Evolutionary conservation across 1,140 invertebrate species (phyloP), one percentile per base, ranked within the genome.

Genomic region (Octopus sinensis): DNA sequence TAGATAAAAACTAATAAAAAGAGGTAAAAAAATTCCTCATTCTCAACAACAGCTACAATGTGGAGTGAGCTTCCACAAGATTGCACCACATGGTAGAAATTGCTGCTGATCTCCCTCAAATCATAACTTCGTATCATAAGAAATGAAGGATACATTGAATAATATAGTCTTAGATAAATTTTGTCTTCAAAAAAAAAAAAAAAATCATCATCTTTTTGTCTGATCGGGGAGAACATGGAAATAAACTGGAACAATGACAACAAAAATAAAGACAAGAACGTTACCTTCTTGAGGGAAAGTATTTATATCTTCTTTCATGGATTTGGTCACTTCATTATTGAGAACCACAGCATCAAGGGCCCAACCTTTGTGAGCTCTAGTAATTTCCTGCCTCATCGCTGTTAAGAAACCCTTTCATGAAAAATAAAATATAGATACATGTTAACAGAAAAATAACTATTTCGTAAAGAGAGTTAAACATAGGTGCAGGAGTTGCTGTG

Each of bases 361-460:
- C 90, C 90, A 91, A 51, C 90, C 90, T 82, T 91, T 91, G 84
- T 91, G 90, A 23, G 88, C 87, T 78, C 90, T 83, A 4, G 91
- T 91, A 56, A 91, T 90, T 83, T 91, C 91, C 84, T 91, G 91
- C 86, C 89, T 87, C 89, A 91, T 91, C 80, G 91, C 91, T 7
- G 90, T 91, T 80, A 91, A 83, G 86, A 91, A 91, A 78, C 91
- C 91, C 88, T 98, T 96, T 0, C 83, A 73, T 3, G 68, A 23
- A 73, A 0, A 13, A 73, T 62, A 17, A 62, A 9, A 62, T 12
- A 43, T 43, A 43, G 30, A 43, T 43, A 43, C 30, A 43, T 43
- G 30, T 43, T 43, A 43, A 43, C 30, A 43, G 30, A 43, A 43
- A 43, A 43, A 43, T 43, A 43, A 43, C 30, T 43, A 43, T 43